Base-by-base conservation (phyloP, 2,888 invertebrate genomes). In the Venusia cambrica region DNA sequence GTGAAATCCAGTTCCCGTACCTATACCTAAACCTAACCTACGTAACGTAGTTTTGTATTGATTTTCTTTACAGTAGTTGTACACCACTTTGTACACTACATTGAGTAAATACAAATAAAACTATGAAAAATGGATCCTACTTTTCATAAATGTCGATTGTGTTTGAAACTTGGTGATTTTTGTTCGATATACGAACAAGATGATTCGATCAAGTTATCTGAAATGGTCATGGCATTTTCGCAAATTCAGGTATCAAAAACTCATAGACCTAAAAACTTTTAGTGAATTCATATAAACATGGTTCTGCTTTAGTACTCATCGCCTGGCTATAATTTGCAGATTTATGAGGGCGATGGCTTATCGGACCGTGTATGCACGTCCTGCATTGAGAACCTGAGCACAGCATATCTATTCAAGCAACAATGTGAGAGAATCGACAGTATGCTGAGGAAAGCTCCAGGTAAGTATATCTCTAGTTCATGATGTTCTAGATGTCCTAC, bases 221-320 rank as follows among this genome's bases (percentile, higher is more conserved):
- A 85, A 32, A 87, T 87, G 87, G 84, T 85, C 36, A 87, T 85
- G 87, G 70, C 84, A 17, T 84, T 85, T 62, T 72, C 80, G 9
- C 72, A 69, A 43, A 63, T 87, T 38, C 67, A 75, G 51, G 85
- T 85, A 60, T 63, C 70, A n/a, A n/a, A n/a, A n/a, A n/a, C n/a
- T n/a, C n/a, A n/a, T n/a, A n/a, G n/a, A n/a, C n/a, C n/a, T n/a
- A n/a, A n/a, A n/a, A n/a, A n/a, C n/a, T n/a, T n/a, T n/a, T n/a
- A n/a, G n/a, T n/a, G n/a, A n/a, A n/a, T n/a, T n/a, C n/a, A n/a
- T n/a, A n/a, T n/a, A n/a, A n/a, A n/a, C n/a, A n/a, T n/a, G n/a
- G n/a, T n/a, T n/a, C n/a, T n/a, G n/a, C n/a, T n/a, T n/a, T 62
- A 6, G 7, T 17, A 13, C 18, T 6, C 7, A 10, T 20, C n/a